Evolutionary conservation across 1,140 invertebrate genomes (phyloP), one percentile per base, ranked within the genome.

Genomic region (Zaprionus inermis): DNA sequence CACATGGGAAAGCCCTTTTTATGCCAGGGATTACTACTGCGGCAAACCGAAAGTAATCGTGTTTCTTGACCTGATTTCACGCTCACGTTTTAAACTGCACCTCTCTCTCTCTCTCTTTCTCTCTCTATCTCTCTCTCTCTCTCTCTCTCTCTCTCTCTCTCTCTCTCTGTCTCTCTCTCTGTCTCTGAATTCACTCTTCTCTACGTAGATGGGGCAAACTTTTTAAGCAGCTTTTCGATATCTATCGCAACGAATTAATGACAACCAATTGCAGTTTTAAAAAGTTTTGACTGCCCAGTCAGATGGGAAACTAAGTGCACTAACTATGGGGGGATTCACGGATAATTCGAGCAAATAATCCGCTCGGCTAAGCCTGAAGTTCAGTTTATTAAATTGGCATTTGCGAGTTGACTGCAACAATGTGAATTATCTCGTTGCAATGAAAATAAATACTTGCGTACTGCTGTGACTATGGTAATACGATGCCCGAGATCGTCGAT

Each of bases 201-300:
- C n/a, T 11, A 9, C 2, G 12, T 7, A 30, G 36, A 1, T 6
- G 36, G 44, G 44, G 44, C 14, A 61, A 79, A 84, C 55, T 72
- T 84, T 82, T 66, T 67, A 84, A 83, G 81, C 63, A 64, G 81
- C 68, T 77, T 79, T 79, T 41, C 49, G 64, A 76, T 49, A 49
- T 76, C 55, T 61, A 66, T 49, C 36, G 18, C 63, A 60, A 68
- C 68, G 65, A 59, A 79, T 79, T 76, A 69, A 63, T 68, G 64
- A 38, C 72, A 49, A 28, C 9, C 54, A 44, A 69, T 41, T 51
- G 41, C 16, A 67, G 65, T 74, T 63, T 20, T 5, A 0, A 18
- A 70, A 74, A 74, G 52, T 70, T 68, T 16, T 44, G 32, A 54
- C 32, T 36, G 28, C 3, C 1, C 44, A 49, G 18, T 20, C 4